These are phyloP conservation scores for Dasysyrphus tricinctus DNA, from an alignment of 2,888 invertebrate species.

Conservation along the genomic window DNA sequence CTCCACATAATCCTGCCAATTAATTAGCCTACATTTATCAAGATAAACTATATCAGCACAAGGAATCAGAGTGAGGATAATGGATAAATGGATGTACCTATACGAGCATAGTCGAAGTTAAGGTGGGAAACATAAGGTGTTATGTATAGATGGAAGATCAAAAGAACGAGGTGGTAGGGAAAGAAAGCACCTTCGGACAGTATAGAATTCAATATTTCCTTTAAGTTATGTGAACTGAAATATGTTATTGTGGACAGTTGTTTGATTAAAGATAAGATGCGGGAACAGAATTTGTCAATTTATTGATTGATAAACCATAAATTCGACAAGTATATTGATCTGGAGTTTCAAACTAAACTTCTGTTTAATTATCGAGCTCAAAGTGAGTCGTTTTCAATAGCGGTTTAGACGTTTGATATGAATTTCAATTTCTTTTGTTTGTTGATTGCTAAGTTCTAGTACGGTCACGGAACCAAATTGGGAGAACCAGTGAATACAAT, in stretches of 20 bases:
- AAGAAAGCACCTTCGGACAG: neutral
- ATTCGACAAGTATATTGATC: neutral
- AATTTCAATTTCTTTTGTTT: too few species aligned
- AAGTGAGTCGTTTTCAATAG: neutral
- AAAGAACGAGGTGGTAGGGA: neutral
- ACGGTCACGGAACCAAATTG: too few species aligned
- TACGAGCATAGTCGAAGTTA: neutral
- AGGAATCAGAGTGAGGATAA: conserved; percentile 41
- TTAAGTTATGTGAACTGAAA: neutral
- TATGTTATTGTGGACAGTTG: neutral
- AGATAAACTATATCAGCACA: conserved; percentile 30
- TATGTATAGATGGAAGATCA: conserved; percentile 15
- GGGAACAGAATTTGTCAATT: neutral
- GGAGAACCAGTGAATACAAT: too few species aligned
- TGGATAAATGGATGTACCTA: conserved; percentile 11
- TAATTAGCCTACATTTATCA: conserved; percentile 54
- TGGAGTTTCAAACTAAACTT: neutral
- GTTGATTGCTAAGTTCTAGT: too few species aligned
- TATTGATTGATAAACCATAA: neutral
- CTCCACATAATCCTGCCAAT: conserved; percentile 55
- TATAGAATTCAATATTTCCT: neutral
- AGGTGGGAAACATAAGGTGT: conserved; percentile 15
- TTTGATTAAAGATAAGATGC: conserved; percentile 3
- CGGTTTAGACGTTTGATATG: neutral
- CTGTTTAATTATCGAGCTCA: neutral